Evolutionary conservation across 2,113 vertebrate species (phyloP).

Genomic region (Neogobius melanostomus): DNA sequence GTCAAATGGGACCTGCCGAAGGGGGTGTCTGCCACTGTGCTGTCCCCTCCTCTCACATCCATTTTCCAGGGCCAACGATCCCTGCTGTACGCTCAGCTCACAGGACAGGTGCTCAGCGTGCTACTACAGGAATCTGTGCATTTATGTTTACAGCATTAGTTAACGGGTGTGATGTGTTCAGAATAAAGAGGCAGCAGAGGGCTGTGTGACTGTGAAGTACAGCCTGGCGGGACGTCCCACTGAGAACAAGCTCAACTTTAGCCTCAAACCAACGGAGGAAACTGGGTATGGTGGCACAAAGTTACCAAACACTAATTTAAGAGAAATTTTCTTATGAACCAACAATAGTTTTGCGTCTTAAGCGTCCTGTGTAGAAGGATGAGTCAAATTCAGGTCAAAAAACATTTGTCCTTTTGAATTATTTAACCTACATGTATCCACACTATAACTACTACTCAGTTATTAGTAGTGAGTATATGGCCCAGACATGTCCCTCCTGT

Average conservation of each 20-base stretch:
- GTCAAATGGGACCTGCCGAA: constrained; percentile 68
- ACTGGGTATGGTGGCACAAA: constrained; percentile 51
- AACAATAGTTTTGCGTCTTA: background rate
- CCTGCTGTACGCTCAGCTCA: constrained; percentile 71
- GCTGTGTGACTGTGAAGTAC: constrained; percentile 67
- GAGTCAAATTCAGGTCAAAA: no score
- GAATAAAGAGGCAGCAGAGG: constrained; percentile 44
- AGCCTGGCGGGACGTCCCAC: constrained; percentile 57
- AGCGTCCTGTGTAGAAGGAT: no score
- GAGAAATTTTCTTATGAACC: background rate
- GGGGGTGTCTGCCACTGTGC: constrained; percentile 52
- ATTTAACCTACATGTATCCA: no score
- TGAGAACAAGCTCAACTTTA: constrained; percentile 59
- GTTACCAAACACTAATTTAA: background rate
- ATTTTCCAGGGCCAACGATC: constrained; percentile 74
- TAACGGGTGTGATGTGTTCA: constrained; percentile 20
- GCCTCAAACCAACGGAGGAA: constrained; percentile 54
- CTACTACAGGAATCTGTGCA: background rate
- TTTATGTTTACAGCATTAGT: background rate
- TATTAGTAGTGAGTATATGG: background rate
- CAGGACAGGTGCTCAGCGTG: constrained; percentile 60
- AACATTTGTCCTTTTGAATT: no score
- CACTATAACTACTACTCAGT: background rate
- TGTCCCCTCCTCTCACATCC: constrained; percentile 64
- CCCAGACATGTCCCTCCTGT: background rate